Evolutionary conservation across 2,113 vertebrate genomes (phyloP).

Genomic region (Entelurus aequoreus): DNA sequence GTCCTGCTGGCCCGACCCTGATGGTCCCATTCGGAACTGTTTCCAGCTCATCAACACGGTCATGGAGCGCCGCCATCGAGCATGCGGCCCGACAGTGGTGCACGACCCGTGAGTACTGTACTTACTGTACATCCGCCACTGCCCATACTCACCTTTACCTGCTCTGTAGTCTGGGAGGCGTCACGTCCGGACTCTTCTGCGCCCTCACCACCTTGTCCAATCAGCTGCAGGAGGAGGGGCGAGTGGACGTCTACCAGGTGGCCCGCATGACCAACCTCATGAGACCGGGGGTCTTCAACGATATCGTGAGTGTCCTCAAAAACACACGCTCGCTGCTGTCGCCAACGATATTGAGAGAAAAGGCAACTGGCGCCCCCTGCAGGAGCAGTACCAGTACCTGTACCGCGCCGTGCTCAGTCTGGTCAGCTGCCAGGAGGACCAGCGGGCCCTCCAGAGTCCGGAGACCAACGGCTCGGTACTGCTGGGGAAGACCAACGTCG

Average conservation of each 20-base stretch:
- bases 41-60: constrained; percentile 87
- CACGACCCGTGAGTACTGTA: constrained; percentile 84
- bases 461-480: constrained; percentile 87
- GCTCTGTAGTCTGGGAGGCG: constrained; percentile 57
- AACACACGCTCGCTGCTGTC: not conserved
- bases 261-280: constrained; percentile 93
- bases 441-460: constrained; percentile 80
- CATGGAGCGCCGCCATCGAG: constrained; percentile 78
- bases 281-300: constrained; percentile 92
- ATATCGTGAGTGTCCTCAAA: constrained; percentile 78
- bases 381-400: constrained; percentile 97
- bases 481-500: constrained; percentile 73
- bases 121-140: not conserved
- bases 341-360: not conserved
- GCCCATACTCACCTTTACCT: not conserved
- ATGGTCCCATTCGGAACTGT: constrained; percentile 90
- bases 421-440: constrained; percentile 89
- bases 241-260: constrained; percentile 87
- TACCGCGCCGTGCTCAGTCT: constrained; percentile 92
- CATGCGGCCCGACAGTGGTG: constrained; percentile 80
- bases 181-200: constrained; percentile 72
- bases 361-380: not conserved
- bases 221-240: constrained; percentile 87
- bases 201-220: constrained; percentile 82
- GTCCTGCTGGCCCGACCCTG: constrained; percentile 92